Conservation (phyloP, 23 tunicate genomes). For the Corella eumyota region DNA sequence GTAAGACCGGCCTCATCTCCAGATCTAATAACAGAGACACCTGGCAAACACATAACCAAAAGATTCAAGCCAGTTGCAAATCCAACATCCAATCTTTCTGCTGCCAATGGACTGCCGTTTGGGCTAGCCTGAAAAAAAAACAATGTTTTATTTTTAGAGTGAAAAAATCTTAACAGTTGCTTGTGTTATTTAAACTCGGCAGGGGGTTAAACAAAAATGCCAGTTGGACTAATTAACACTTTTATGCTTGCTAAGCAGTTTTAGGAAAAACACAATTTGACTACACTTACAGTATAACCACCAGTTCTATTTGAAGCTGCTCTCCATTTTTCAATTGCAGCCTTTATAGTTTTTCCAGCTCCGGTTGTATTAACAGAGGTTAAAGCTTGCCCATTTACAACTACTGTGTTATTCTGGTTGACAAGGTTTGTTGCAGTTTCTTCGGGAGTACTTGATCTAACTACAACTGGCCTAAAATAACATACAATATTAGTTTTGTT, state of each 20-base stretch:
- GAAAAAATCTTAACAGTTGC: no score
- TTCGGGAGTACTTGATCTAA: not conserved
- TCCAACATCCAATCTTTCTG: slow-evolving; percentile 1
- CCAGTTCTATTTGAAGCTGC: slow-evolving; percentile 8
- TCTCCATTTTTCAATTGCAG: slow-evolving; percentile 13
- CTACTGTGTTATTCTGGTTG: slow-evolving; percentile 15
- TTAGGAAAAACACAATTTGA: no score
- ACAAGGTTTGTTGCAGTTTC: not conserved
- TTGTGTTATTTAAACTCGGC: no score
- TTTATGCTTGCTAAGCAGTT: no score
- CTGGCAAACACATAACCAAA: slow-evolving; percentile 23
- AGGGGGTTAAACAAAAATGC: no score
- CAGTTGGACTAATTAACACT: no score
- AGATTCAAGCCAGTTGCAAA: slow-evolving; percentile 14
- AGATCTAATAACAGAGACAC: slow-evolving; percentile 24
- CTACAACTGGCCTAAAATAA: slow-evolving; percentile 12
- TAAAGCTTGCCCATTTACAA: slow-evolving; percentile 2
- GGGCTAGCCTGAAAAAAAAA: slow-evolving; percentile 5
- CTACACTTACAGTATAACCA: slow-evolving; percentile 18
- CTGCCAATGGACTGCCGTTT: slow-evolving; percentile 1
- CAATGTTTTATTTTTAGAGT: no score
- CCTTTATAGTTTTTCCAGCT: slow-evolving; percentile 14
- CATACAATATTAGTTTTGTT: no score
- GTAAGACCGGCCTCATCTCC: slow-evolving; percentile 29
- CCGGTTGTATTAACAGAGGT: not conserved